Percentiles rank a stretch among this genome's conserved stretches.
Evolutionary conservation across 2,797 vertebrate genomes (phyloP).

Genomic region (Molossus alvarezi): DNA sequence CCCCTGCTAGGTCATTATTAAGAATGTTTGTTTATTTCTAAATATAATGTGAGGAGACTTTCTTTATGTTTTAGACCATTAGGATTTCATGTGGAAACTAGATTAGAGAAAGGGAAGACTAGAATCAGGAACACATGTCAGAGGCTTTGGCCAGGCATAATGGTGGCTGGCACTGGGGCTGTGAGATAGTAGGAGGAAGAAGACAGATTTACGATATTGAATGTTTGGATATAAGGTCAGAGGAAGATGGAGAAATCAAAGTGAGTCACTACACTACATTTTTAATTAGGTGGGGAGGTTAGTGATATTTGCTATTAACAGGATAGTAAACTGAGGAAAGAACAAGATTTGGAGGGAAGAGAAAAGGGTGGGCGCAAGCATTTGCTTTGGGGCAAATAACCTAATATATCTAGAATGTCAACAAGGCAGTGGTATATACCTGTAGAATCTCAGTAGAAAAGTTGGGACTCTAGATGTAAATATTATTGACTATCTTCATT

Average conservation of each 20-base stretch:
- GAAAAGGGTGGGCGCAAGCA: background rate
- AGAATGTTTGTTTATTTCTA: background rate
- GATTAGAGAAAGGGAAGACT: background rate
- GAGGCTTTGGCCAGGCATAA: background rate
- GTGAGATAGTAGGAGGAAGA: background rate
- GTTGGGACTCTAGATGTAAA: background rate
- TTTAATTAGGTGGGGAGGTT: background rate
- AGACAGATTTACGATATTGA: background rate
- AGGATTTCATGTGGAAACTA: background rate
- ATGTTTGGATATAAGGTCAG: background rate
- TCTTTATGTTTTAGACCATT: background rate
- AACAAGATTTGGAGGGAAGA: background rate
- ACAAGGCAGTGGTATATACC: background rate
- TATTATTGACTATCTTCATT: background rate
- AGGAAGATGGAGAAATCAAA: background rate
- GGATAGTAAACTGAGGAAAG: background rate
- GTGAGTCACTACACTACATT: background rate
- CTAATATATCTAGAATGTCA: background rate
- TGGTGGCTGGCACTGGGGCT: background rate
- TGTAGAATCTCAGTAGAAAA: background rate
- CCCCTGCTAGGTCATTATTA: background rate
- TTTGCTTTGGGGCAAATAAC: background rate
- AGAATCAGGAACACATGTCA: background rate
- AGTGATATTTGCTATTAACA: background rate
- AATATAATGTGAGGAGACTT: background rate